Conservation (phyloP, 1,140 invertebrate genomes). For the Leptinotarsa lineolata region DNA sequence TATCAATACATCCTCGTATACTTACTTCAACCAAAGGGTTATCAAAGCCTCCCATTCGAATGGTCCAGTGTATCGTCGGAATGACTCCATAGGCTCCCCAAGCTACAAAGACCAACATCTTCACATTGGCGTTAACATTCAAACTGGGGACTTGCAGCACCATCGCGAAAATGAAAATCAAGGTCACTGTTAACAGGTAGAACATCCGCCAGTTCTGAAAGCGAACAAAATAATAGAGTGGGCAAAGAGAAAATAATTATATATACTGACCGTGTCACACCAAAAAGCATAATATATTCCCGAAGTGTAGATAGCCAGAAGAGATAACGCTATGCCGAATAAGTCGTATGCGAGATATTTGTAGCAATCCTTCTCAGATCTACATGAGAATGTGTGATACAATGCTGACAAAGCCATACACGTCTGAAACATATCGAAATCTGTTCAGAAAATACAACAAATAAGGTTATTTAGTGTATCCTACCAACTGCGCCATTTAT, state of each 20-base stretch:
- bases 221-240: constrained; percentile 16
- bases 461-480: too few species aligned
- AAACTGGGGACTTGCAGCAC: constrained; percentile 77
- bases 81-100: constrained; percentile 90
- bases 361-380: constrained; percentile 84
- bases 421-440: constrained; percentile 65
- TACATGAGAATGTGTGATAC: constrained; percentile 93
- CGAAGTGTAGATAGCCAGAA: constrained; percentile 92
- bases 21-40: constrained; percentile 80
- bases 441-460: background rate
- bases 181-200: constrained; percentile 79
- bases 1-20: constrained; percentile 10
- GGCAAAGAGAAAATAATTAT: background rate
- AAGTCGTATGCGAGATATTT: constrained; percentile 89
- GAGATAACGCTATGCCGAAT: constrained; percentile 88
- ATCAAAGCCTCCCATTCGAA: constrained; percentile 84
- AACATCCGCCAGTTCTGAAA: constrained; percentile 80
- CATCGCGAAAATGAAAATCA: constrained; percentile 81
- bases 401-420: constrained; percentile 92
- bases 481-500: too few species aligned
- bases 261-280: constrained; percentile 80
- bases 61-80: constrained; percentile 89
- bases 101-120: constrained; percentile 79
- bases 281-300: constrained; percentile 97
- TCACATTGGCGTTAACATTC: constrained; percentile 71